Evolutionary conservation across 2,797 vertebrate genomes (phyloP), one percentile per base, ranked within the genome.

Genomic region (Myotis pilosus): DNA sequence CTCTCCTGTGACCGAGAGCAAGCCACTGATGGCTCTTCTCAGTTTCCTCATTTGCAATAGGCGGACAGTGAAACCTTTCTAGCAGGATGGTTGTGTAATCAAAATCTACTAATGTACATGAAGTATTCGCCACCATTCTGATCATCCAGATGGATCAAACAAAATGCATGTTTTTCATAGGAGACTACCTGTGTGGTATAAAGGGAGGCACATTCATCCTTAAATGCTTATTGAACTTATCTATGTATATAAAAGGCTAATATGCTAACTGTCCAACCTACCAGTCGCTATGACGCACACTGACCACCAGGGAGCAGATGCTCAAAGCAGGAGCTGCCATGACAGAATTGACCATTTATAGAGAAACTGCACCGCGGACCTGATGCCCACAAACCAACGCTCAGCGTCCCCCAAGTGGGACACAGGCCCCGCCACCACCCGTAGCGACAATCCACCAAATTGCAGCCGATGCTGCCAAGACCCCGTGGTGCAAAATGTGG

Each of bases 211-310:
- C 30, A 62, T 74, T 78, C 64, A 90, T 78, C 28, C 8, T 92
- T 64, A 75, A 78, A 89, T 86, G 33, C 82, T 92, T 94, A 86
- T 66, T 92, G 85, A 88, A 16, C 25, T 90, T 75, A 74, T 44
- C 84, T 30, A 13, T 30, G 13, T 30, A 30, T 30, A 62, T 30
- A 62, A 15, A 62, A 30, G 60, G 13, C 28, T 62, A 60, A 60
- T 60, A 62, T 62, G 28, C 22, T 57, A 57, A 57, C 22, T 57
- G 23, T 11, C 55, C 10, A 4, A 57, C 55, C 22, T 10, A 25
- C 55, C 4, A 23, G 23, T 57, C 1, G 9, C 55, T 25, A 57
- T 57, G 4, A 12, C 0, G 10, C 2, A 11, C 23, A 57, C 55
- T 25, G 55, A 57, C 55, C 55, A 57, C 55, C 55, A 57, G 55